These are phyloP conservation scores for Callyntrura guangdongensis DNA, from an alignment of 2,888 invertebrate species.

Conservation along the genomic window DNA sequence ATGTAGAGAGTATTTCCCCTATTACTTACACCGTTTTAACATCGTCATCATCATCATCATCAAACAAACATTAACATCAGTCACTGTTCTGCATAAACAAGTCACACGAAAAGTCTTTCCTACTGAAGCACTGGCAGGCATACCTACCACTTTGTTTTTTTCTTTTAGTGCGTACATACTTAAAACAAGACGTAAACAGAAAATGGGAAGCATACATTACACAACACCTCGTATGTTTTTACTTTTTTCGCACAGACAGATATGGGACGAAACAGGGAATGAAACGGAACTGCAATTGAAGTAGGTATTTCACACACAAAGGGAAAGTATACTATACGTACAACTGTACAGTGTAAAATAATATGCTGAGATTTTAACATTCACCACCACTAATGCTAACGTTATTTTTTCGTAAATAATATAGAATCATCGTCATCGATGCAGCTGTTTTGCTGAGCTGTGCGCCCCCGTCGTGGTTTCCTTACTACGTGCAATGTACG, in stretches of 20 bases:
- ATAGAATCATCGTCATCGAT: background rate
- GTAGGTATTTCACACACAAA: background rate
- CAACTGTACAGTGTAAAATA: background rate
- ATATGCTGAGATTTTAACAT: background rate
- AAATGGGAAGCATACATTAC: background rate
- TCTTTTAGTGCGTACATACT: background rate
- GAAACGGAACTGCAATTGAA: background rate
- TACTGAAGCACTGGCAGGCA: too few species aligned
- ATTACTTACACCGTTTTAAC: too few species aligned
- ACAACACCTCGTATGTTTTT: too few species aligned
- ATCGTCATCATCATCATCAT: too few species aligned
- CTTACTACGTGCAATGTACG: background rate
- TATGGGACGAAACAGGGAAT: background rate
- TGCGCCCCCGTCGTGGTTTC: background rate
- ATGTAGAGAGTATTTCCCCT: too few species aligned
- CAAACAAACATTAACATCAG: background rate
- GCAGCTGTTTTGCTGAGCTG: constrained; percentile 58
- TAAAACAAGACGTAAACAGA: background rate
- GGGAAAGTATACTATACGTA: too few species aligned
- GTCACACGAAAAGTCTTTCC: too few species aligned
- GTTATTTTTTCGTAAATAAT: background rate
- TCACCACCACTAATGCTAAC: too few species aligned
- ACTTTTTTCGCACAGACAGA: background rate
- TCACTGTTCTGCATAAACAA: too few species aligned
- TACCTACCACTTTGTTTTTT: background rate